Conservation (phyloP, 2,888 invertebrate species). For the Corythucha ciliata region DNA sequence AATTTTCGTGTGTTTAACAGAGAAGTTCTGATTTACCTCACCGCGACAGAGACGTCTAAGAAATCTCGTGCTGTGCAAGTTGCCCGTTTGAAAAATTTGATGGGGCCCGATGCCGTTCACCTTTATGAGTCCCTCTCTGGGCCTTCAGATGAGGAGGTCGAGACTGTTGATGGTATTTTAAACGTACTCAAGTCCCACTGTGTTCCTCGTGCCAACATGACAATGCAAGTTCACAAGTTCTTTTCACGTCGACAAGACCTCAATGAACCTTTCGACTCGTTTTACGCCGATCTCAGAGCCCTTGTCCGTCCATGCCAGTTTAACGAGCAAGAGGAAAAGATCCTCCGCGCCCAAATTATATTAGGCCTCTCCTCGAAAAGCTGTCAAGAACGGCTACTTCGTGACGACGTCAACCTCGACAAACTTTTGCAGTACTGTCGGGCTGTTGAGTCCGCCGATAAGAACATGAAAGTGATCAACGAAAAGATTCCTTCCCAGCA, state of each 20-base stretch:
- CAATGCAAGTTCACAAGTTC: conserved; percentile 28
- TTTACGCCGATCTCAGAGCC: conserved; percentile 18
- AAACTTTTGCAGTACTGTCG: neutral
- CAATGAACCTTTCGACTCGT: conserved; percentile 26
- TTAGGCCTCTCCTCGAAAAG: conserved; percentile 11
- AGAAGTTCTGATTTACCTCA: too few relatives aligned
- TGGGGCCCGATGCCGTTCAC: conserved; percentile 14
- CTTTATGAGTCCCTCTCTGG: conserved; percentile 2
- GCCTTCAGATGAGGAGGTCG: conserved; percentile 1
- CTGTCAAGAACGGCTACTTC: conserved; percentile 19
- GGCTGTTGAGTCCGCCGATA: neutral
- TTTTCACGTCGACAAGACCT: conserved; percentile 21
- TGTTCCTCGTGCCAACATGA: conserved; percentile 24
- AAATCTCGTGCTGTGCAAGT: conserved; percentile 23
- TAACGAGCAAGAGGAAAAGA: conserved; percentile 23
- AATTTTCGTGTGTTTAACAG: too few relatives aligned
- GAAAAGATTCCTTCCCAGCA: too few relatives aligned
- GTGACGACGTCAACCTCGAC: conserved; percentile 16
- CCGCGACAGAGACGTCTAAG: conserved; percentile 18
- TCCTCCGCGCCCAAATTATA: conserved; percentile 24
- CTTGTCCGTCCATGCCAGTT: conserved; percentile 15
- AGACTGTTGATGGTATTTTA: conserved; percentile 17
- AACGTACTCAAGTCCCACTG: conserved; percentile 23
- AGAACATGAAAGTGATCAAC: conserved; percentile 9
- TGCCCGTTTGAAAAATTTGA: conserved; percentile 16